phyloP scores from a whole-genome alignment of 2,113 vertebrate species.

The Pao palembangensis region DNA sequence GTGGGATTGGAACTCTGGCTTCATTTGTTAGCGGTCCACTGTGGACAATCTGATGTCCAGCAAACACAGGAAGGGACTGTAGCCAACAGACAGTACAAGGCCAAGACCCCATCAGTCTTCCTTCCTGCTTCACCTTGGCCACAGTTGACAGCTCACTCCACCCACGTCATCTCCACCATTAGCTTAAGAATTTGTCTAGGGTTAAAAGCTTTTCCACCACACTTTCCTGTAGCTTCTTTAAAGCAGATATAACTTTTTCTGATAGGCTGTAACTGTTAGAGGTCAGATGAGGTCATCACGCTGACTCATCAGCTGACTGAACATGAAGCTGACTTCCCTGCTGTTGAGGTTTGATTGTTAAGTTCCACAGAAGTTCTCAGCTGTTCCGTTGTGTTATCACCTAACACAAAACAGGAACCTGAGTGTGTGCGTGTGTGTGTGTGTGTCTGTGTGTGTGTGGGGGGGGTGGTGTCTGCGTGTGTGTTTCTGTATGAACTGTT shows the following conservation, averaged over 20 bases:
- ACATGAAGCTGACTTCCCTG: neutral
- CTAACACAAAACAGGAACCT: conserved; percentile 29
- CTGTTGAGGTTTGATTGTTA: conserved; percentile 32
- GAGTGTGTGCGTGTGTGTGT: neutral
- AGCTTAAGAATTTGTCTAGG: neutral
- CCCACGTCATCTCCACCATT: neutral
- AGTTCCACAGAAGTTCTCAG: conserved; percentile 58
- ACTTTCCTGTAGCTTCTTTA: neutral
- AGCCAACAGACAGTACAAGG: conserved; percentile 33
- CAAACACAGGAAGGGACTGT: conserved; percentile 41
- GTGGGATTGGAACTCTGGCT: conserved; percentile 19
- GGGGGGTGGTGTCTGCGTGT: neutral
- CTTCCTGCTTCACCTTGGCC: conserved; percentile 38
- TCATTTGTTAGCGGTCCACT: conserved; percentile 17
- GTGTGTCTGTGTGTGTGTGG: neutral
- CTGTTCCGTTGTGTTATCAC: conserved; percentile 67
- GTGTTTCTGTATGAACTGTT: neutral
- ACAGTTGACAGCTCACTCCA: conserved; percentile 25
- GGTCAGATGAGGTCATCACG: neutral
- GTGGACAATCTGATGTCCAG: conserved; percentile 11
- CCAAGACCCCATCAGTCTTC: conserved; percentile 47
- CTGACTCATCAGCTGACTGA: neutral
- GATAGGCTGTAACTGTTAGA: too few relatives aligned
- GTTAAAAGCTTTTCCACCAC: neutral
- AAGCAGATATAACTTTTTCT: too few relatives aligned